Base-by-base conservation (phyloP, 2,888 invertebrate genomes). In the Drosophila parthenogenetica region DNA sequence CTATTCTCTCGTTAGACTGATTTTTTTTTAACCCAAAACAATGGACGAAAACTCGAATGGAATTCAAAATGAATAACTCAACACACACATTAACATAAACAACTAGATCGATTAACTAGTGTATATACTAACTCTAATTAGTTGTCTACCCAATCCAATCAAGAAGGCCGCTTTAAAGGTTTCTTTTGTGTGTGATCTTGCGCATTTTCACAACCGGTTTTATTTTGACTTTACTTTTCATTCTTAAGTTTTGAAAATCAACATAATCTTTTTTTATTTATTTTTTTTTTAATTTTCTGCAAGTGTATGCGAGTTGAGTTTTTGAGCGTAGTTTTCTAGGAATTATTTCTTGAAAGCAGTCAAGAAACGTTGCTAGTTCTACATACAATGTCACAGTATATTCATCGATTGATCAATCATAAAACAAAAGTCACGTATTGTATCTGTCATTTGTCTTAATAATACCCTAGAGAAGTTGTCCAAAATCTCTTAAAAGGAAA, bases 301-400 rank as follows among this genome's bases (percentile, higher is more conserved):
- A 73, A 81, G 58, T 53, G 58, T 68, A 58, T 65, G 57, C 40
- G 49, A 53, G 50, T 40, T 43, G 45, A 59, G 40, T 51, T 48
- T 29, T 67, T 64, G 39, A 69, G 64, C 32, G 59, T 71, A 70
- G 76, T 54, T 22, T 58, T 72, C n/a, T 55, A 76, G 70, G 76
- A 66, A 59, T 51, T 8, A 53, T 49, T 67, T 69, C 58, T 75
- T 73, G 54, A 65, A 71, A 59, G 37, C 50, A 37, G 68, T 71
- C 78, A 67, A 73, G 81, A 89, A 87, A 90, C 81, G 90, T 90
- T 90, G 90, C 90, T 91, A 91, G 90, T 91, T 90, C 89, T 90
- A 90, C 88, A 55, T 55, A 54, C 13, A 55, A 45, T 3, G 22
- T 45, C 35, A 60, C 60, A 43, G 13, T 22, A 19, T n/a, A 39